phyloP scores from a whole-genome alignment of 2,113 vertebrate species.

The Leptobrachium ailaonicum region DNA sequence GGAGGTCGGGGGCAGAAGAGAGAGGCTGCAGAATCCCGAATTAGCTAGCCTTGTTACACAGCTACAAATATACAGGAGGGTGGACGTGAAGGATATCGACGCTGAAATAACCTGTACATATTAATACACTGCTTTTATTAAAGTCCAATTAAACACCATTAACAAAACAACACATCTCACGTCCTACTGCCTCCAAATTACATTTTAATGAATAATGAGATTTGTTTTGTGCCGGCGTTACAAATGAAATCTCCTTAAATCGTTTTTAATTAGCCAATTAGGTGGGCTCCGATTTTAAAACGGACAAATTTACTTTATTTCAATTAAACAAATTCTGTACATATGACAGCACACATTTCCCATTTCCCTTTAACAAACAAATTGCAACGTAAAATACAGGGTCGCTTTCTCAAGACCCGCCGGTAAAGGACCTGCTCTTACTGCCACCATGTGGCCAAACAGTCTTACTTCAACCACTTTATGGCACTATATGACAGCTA shows the following conservation, averaged over 20 bases:
- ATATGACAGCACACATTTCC: conserved; percentile 17
- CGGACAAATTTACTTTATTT: conserved; percentile 34
- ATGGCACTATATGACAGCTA: no score
- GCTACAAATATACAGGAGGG: neutral
- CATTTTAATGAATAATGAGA: conserved; percentile 33
- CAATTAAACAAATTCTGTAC: conserved; percentile 36
- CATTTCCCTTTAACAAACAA: conserved; percentile 8
- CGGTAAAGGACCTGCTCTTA: conserved; percentile 6
- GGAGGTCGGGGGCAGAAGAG: neutral
- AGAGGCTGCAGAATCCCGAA: neutral
- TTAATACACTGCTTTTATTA: conserved; percentile 17
- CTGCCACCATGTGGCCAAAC: conserved; percentile 37
- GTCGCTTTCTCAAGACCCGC: neutral
- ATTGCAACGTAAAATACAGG: neutral
- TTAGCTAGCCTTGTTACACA: neutral
- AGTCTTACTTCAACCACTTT: neutral
- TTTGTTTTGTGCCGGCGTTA: conserved; percentile 29
- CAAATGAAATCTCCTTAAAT: conserved; percentile 39
- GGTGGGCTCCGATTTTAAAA: conserved; percentile 23
- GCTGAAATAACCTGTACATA: neutral
- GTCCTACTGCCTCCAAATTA: conserved; percentile 32
- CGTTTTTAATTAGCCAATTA: conserved; percentile 47
- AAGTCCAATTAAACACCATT: conserved; percentile 10
- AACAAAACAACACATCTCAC: conserved; percentile 24
- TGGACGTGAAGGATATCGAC: neutral